These are phyloP conservation scores for Stictonetta naevosa DNA, from an alignment of 2,113 vertebrate species.

Conservation along the genomic window DNA sequence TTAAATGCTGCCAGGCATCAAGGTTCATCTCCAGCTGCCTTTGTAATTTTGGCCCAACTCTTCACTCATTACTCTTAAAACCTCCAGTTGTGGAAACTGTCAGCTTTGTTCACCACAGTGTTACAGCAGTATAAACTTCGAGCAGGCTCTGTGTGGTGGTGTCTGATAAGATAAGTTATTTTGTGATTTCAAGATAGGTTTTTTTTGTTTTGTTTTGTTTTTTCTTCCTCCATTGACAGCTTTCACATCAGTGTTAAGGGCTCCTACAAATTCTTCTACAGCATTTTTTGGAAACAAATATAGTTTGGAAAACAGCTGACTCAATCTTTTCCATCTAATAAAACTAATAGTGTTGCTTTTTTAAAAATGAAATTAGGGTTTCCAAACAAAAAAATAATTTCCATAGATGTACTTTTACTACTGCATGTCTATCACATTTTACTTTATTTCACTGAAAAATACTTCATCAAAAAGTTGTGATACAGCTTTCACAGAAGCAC, in stretches of 20 bases:
- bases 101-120: not conserved
- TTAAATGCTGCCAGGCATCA: not conserved
- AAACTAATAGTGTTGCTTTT: not conserved
- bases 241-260: conserved; percentile 1
- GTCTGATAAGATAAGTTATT: conserved; percentile 54
- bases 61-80: not conserved
- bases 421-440: not conserved
- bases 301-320: not conserved
- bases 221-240: not conserved
- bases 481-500: not conserved
- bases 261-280: not conserved
- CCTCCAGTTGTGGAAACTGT: conserved; percentile 7
- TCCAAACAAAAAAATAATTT: not conserved
- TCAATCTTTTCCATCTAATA: not conserved
- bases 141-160: conserved; percentile 18
- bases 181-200: conserved; percentile 30
- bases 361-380: not conserved
- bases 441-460: not conserved
- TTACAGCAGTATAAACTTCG: not conserved
- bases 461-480: not conserved
- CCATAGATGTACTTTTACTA: not conserved
- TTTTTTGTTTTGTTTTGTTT: too few species aligned
- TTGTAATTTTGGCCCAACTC: not conserved
- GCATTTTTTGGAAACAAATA: not conserved
- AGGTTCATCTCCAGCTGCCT: not conserved